These are phyloP conservation scores for Eupithecia insigniata DNA, from an alignment of 2,888 invertebrate species.

Conservation along the genomic window DNA sequence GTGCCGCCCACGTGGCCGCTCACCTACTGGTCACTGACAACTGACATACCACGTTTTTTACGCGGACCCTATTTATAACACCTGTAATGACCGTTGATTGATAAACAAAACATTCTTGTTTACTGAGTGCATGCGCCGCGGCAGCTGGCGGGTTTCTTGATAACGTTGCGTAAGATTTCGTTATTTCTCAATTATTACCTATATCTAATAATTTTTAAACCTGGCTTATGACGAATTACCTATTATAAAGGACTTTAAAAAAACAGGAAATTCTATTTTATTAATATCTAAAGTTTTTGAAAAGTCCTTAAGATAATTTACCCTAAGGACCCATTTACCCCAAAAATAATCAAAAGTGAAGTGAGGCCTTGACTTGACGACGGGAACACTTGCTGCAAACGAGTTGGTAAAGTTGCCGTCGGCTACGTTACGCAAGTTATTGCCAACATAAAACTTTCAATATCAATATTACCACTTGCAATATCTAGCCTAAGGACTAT, in stretches of 20 bases:
- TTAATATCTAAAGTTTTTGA: neutral
- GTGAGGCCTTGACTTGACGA: conserved; percentile 34
- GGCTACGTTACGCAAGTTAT: conserved; percentile 48
- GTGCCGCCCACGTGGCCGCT: conserved; percentile 78
- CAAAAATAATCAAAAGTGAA: conserved; percentile 30
- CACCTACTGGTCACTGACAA: conserved; percentile 54
- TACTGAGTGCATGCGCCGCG: conserved; percentile 32
- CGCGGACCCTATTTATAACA: conserved; percentile 69
- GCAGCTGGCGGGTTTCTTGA: conserved; percentile 23
- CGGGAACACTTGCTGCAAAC: conserved; percentile 40
- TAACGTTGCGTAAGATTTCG: conserved; percentile 26
- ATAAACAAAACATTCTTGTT: conserved; percentile 55
- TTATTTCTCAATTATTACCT: conserved; percentile 16
- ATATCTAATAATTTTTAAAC: neutral
- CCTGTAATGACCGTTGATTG: conserved; percentile 63
- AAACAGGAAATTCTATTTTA: neutral
- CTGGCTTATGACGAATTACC: neutral
- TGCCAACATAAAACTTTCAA: conserved; percentile 35
- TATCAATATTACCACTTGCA: conserved; percentile 30
- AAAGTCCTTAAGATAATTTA: neutral
- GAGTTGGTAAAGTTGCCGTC: conserved; percentile 50
- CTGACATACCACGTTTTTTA: conserved; percentile 62
- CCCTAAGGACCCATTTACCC: neutral
- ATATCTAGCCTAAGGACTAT: conserved; percentile 15
- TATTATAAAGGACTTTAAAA: neutral